phyloP scores from a whole-genome alignment of 1,140 invertebrate genomes.

The Listronotus bonariensis region DNA sequence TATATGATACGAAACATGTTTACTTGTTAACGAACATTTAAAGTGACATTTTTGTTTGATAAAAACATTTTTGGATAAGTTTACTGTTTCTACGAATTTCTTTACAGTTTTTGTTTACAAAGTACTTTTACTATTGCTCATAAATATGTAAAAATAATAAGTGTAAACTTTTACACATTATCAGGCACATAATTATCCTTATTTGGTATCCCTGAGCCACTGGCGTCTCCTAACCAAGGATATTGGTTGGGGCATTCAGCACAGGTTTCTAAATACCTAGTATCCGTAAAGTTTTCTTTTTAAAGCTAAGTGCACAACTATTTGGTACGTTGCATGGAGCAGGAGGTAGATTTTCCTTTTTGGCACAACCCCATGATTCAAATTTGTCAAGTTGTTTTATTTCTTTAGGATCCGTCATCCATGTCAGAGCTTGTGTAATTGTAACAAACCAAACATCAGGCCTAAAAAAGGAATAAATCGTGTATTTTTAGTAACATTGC shows the following conservation, averaged over 20 bases:
- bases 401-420: constrained; percentile 86
- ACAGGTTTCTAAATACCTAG: constrained; percentile 87
- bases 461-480: constrained; percentile 59
- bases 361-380: constrained; percentile 81
- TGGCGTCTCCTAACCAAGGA: constrained; percentile 84
- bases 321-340: constrained; percentile 80
- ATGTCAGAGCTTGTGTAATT: constrained; percentile 85
- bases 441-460: constrained; percentile 90
- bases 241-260: constrained; percentile 83
- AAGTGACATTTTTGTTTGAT: no score
- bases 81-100: no score
- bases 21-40: no score
- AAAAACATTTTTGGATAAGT: no score
- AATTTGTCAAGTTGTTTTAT: constrained; percentile 71
- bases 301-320: constrained; percentile 83
- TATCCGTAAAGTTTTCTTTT: constrained; percentile 77
- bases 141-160: no score
- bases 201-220: constrained; percentile 76
- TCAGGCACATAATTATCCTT: constrained; percentile 83
- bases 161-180: constrained; percentile 52
- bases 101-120: no score
- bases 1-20: no score
- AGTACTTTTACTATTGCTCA: no score
- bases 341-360: constrained; percentile 68
- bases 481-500: no score